Evolutionary conservation across 2,888 invertebrate genomes (phyloP).

Genomic region (Crioceris asparagi): DNA sequence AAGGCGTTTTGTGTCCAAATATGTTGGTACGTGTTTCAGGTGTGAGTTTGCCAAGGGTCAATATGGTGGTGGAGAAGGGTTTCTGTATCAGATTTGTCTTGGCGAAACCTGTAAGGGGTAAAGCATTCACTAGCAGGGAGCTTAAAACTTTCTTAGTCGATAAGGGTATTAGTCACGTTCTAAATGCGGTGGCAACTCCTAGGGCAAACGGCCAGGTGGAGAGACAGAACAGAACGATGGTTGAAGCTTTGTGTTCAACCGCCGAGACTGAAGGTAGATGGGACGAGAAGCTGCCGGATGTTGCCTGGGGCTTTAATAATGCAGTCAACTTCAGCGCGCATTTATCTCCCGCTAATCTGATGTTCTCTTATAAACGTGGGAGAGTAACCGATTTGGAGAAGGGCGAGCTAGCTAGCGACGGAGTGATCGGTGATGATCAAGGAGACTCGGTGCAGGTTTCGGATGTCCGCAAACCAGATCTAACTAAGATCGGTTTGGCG

Average conservation of each 20-base stretch:
- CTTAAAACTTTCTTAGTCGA: slow-evolving; percentile 2
- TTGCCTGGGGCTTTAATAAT: slow-evolving; percentile 26
- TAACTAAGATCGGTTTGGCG: not conserved
- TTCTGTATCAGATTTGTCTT: slow-evolving; percentile 6
- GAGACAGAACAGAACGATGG: too few relatives aligned
- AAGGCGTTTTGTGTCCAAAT: slow-evolving; percentile 11
- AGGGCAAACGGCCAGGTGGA: too few relatives aligned
- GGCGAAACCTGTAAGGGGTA: slow-evolving; percentile 2
- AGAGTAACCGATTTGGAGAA: slow-evolving; percentile 1
- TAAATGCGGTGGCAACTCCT: too few relatives aligned
- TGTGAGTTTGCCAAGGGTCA: slow-evolving; percentile 26
- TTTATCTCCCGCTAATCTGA: slow-evolving; percentile 5
- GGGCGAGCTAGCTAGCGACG: too few relatives aligned
- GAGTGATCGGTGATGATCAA: not conserved
- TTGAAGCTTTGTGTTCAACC: slow-evolving; percentile 2
- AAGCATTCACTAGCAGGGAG: too few relatives aligned
- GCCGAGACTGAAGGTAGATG: slow-evolving; percentile 21
- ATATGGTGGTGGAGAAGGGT: slow-evolving; percentile 12
- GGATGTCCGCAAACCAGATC: slow-evolving; percentile 3
- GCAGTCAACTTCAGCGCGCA: slow-evolving; percentile 10
- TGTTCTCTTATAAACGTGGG: slow-evolving; percentile 7
- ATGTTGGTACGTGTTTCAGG: slow-evolving; percentile 19
- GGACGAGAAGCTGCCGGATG: slow-evolving; percentile 21
- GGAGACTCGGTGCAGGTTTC: slow-evolving; percentile 3
- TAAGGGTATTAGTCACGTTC: too few relatives aligned